Evolutionary conservation across 1,140 invertebrate species (phyloP), one percentile per base, ranked within the genome.

Genomic region (Penaeus indicus): DNA sequence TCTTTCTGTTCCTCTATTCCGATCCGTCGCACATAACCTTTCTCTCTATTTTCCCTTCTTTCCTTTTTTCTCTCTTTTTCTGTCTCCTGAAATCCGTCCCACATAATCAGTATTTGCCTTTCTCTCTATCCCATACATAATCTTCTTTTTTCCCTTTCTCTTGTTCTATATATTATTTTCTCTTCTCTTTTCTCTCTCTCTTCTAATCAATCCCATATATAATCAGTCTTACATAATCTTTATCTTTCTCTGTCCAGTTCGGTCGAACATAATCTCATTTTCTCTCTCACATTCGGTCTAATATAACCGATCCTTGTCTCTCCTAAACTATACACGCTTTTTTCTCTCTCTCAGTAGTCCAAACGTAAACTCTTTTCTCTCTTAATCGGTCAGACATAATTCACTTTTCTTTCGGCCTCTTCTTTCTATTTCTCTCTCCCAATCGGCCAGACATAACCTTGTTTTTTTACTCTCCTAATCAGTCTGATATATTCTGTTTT

Each of bases 301-400:
- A 32, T 2, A 32, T 5, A 38, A 38, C 1, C 38, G 5, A 5
- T 42, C 38, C 5, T 4, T 42, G 1, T 42, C 38, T 4, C 38
- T 42, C 38, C 5, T 5, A 38, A 38, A n/a, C 5, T 5, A 38
- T 38, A 38, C 38, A 38, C n/a, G n/a, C n/a, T n/a, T 82, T 25
- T 60, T 60, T 78, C 80, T 61, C 54, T 61, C 60, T 32, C n/a
- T 82, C 80, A n/a, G n/a, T 27, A 32, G 11, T n/a, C 61, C 54
- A 27, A 21, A 22, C 32, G 54, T 61, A 47, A 22, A n/a, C n/a
- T n/a, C n/a, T n/a, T 27, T 3, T 78, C 19, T 7, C 7, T 3
- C 5, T 22, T 84, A n/a, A n/a, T n/a, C n/a, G n/a, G n/a, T n/a
- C n/a, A n/a, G n/a, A n/a, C n/a, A n/a, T n/a, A n/a, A n/a, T 38